Base-by-base conservation (phyloP, 2,797 vertebrate species). In the Tinamus major region DNA sequence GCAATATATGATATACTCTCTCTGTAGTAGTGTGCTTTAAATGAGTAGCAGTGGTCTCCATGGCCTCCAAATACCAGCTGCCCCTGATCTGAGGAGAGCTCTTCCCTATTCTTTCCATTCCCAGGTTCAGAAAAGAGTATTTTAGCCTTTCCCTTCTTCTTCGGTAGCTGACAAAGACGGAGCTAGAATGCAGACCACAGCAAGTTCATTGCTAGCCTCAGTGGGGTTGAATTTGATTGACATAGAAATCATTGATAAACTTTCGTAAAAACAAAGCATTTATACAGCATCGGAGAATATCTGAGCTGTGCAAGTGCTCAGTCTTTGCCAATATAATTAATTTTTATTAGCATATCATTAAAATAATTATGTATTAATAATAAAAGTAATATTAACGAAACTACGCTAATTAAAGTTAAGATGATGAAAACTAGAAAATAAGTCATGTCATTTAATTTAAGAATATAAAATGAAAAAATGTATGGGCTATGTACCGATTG, bases 331-430 rank as follows among this genome's bases (percentile, higher is more conserved):
- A 85, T 63, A 59, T 72, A 78, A 85, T 87, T 71, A 71, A 21
- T 35, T 68, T 59, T 83, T 69, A 77, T 77, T 95, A 79, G 3
- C 24, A 71, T 78, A 76, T 65, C 26, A 69, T 86, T 90, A 70
- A 70, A 88, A 93, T 67, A 63, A 75, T 85, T 76, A 41, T 71
- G 31, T 62, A 68, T 70, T 74, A 77, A 48, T 23, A 93, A 77
- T 89, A 85, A 92, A 95, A 90, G 1, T 10, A 61, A 8, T 69
- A 91, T 85, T 90, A 70, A 49, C 6, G 69, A 77, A 89, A 78
- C 49, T 71, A 55, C 1, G 11, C 3, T 68, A 86, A 63, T 86
- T 90, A 85, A 86, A 81, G 62, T 27, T 74, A 44, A 49, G 75
- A 80, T n/a, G 18, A 59, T 42, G 24, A 70, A 21, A 64, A 79